A percentile compares a stretch with the other conserved stretches of the same genome.
phyloP scores from a whole-genome alignment of 1,140 invertebrate genomes.

The Gryllus bimaculatus region DNA sequence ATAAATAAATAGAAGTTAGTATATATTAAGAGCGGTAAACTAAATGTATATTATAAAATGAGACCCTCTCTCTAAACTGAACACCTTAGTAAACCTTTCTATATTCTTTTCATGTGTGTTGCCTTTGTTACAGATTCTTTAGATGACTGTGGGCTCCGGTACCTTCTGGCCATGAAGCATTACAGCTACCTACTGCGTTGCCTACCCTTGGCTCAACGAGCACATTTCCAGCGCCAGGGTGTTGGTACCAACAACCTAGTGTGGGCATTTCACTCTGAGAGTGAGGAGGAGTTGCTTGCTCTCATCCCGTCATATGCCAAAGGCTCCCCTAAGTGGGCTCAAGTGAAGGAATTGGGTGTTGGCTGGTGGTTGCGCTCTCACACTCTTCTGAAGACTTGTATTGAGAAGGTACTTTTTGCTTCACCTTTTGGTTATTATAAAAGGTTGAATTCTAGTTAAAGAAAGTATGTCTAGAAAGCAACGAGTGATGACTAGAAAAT shows the following conservation, averaged over 20 bases:
- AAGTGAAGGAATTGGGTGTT: constrained; percentile 82
- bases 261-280: constrained; percentile 99
- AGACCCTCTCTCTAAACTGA: too few relatives aligned
- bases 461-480: too few relatives aligned
- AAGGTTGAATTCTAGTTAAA: too few relatives aligned
- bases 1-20: too few relatives aligned
- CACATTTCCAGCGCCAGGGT: constrained; percentile 78
- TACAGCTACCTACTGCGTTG: constrained; percentile 91
- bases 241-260: constrained; percentile 88
- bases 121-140: constrained; percentile 58
- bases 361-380: constrained; percentile 96
- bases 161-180: constrained; percentile 94
- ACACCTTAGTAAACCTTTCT: too few relatives aligned
- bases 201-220: constrained; percentile 77
- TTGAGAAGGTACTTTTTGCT: constrained; percentile 63
- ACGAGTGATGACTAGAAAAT: too few relatives aligned
- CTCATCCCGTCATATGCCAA: constrained; percentile 82
- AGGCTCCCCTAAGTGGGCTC: constrained; percentile 78
- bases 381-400: constrained; percentile 66
- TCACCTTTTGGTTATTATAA: too few relatives aligned
- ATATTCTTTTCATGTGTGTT: too few relatives aligned
- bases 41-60: too few relatives aligned
- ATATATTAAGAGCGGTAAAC: too few relatives aligned
- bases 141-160: constrained; percentile 95
- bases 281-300: constrained; percentile 87